Evolutionary conservation across 2,888 invertebrate genomes (phyloP), one percentile per base, ranked within the genome.

Genomic region (Hemaris fuciformis): DNA sequence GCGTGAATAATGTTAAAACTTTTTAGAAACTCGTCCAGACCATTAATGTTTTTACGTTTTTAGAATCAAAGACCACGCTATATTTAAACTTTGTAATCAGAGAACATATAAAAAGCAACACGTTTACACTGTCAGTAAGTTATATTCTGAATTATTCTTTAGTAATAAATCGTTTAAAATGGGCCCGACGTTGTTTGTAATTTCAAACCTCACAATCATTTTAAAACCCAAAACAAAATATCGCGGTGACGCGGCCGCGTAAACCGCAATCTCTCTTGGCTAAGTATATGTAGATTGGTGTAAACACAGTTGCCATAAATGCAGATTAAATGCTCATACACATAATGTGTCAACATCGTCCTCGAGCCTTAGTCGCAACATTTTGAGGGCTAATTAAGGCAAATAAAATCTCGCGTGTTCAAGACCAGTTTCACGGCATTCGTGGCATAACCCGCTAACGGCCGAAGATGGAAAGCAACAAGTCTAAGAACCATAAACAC

Each of bases 351-450:
- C 31, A 53, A 53, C 53, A 53, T 27, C 31, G 53, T 31, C 53
- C 53, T 27, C n/a, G 38, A n/a, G 38, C 3, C 18, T 46, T 25
- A 6, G 46, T 38, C 60, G 18, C 38, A n/a, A n/a, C 22, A 60
- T 23, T 59, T 56, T 48, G 56, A 45, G 69, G 71, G 70, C 72
- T 83, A 84, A 85, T 86, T 85, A 85, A 82, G 77, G 80, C 74
- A 78, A 79, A 80, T 83, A 81, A 84, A 84, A 84, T 80, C 78
- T 87, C 77, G 87, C 87, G 83, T 87, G 87, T 67, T 73, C 66
- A 72, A 76, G 73, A 72, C 74, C 76, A 75, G 80, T 87, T 88
- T 76, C 81, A 82, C 76, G 80, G 76, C 68, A 66, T 74, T 74
- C 65, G 68, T 71, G 73, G 73, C 73, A 76, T 77, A 77, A 76